Evolutionary conservation across 2,888 invertebrate species (phyloP), one percentile per base, ranked within the genome.

Genomic region (Macrosoma leucophasiata): DNA sequence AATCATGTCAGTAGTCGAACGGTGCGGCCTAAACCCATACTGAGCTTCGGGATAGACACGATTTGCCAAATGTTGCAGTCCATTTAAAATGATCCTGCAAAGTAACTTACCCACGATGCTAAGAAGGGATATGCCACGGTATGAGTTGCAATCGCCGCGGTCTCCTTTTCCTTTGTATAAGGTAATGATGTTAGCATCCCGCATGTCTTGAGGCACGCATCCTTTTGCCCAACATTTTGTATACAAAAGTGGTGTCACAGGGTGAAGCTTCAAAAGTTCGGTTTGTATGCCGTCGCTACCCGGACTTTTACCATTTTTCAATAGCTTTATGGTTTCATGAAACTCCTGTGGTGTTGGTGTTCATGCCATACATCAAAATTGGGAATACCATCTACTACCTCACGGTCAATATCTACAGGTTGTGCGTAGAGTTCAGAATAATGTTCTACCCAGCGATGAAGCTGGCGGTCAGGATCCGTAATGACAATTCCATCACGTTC

Each of bases 251-350:
- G 24, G n/a, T 8, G 19, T 2, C 8, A 19, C 6, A 5, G n/a
- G 9, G 19, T 9, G n/a, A 9, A 28, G 24, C 3, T 10, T 22
- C 10, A 28, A 15, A 7, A 36, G n/a, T 23, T 36, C 36, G 13
- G 32, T 18, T 5, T 22, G 23, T 23, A 36, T 6, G 11, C 24
- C 23, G 10, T 36, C 32, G 2, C 4, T 14, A n/a, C 36, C 32
- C 4, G 36, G 4, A 23, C 32, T 28, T 10, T 36, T 36, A 0
- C 36, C 20, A 2, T 18, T 2, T 32, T 36, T 36, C 2, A 32
- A n/a, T n/a, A n/a, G n/a, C n/a, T n/a, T n/a, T n/a, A n/a, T n/a
- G n/a, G n/a, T n/a, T n/a, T n/a, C n/a, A n/a, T n/a, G n/a, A n/a
- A n/a, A n/a, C n/a, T n/a, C n/a, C n/a, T n/a, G n/a, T n/a, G n/a